Evolutionary conservation across 1,140 invertebrate genomes (phyloP).

Genomic region (Drosophila pseudoananassae): DNA sequence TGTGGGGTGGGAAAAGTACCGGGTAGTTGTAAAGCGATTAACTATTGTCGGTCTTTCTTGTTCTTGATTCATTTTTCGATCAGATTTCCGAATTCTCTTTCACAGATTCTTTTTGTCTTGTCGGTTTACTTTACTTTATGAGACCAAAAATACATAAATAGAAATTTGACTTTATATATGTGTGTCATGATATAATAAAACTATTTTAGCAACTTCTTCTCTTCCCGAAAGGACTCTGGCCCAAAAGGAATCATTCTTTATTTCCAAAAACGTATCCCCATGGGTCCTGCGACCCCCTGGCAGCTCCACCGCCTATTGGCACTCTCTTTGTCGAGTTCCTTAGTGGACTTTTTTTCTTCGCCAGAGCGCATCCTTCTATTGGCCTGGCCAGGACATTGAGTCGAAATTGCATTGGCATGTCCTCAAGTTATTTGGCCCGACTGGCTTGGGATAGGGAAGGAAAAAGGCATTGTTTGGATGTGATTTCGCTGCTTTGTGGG

Average conservation of each 20-base stretch:
- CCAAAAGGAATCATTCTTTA: neutral
- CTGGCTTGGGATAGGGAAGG: neutral
- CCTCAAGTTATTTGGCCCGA: slow-evolving; percentile 68
- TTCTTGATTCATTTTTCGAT: no score
- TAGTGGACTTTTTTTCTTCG: neutral
- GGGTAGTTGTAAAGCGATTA: neutral
- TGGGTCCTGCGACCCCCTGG: no score
- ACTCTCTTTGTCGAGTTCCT: neutral
- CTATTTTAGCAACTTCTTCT: no score
- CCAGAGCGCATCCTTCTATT: slow-evolving; percentile 8
- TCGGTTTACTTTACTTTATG: no score
- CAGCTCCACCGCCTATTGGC: neutral
- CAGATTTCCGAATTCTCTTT: no score
- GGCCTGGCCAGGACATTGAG: slow-evolving; percentile 40
- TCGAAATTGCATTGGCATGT: slow-evolving; percentile 77
- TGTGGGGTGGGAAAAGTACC: neutral
- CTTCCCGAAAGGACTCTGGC: no score
- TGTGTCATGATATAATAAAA: no score
- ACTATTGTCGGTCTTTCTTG: no score
- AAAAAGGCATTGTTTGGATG: slow-evolving; percentile 27
- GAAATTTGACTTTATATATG: no score
- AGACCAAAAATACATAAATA: no score
- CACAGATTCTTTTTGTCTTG: no score
- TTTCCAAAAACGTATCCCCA: neutral
- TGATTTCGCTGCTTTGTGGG: slow-evolving; percentile 57